Percentiles rank a stretch among this genome's conserved stretches.
phyloP scores from a whole-genome alignment of 2,113 vertebrate genomes.

The Salvator merianae region DNA sequence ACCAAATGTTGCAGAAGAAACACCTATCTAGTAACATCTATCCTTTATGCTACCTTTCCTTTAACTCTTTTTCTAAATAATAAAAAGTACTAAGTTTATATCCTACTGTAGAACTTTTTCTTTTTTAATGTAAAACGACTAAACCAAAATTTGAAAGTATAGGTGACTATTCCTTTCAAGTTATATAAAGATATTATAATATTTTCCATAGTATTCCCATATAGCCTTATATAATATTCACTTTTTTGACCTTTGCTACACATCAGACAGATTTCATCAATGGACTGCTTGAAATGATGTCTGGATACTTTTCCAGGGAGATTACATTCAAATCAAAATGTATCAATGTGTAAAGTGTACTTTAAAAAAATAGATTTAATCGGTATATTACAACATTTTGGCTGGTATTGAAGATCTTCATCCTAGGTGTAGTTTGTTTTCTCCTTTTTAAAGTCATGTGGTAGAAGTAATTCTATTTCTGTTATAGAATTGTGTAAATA shows the following conservation, averaged over 20 bases:
- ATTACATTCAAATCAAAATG: slow-evolving; percentile 34
- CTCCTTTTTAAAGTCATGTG: background rate
- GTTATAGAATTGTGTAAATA: background rate
- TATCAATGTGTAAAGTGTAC: slow-evolving; percentile 18
- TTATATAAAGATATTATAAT: slow-evolving; percentile 49
- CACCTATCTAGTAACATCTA: slow-evolving; percentile 7
- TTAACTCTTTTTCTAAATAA: slow-evolving; percentile 27
- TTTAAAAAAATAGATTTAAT: background rate
- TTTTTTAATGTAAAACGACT: slow-evolving; percentile 29
- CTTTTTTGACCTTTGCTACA: slow-evolving; percentile 57
- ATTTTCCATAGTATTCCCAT: slow-evolving; percentile 60
- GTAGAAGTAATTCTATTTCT: slow-evolving; percentile 4
- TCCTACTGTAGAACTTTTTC: slow-evolving; percentile 41
- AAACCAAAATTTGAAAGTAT: slow-evolving; percentile 49
- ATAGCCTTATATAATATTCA: slow-evolving; percentile 49
- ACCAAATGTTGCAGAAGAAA: slow-evolving; percentile 1
- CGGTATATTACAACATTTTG: background rate
- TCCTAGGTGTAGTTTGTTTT: slow-evolving; percentile 15
- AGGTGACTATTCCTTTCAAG: slow-evolving; percentile 36
- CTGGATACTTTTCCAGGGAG: slow-evolving; percentile 55
- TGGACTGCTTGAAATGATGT: slow-evolving; percentile 42
- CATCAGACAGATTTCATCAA: slow-evolving; percentile 53
- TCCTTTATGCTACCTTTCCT: slow-evolving; percentile 21
- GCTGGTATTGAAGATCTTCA: slow-evolving; percentile 40
- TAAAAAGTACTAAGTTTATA: background rate